A percentile compares a stretch with the other conserved stretches of the same genome.
phyloP scores from a whole-genome alignment of 2,113 vertebrate genomes.

The Calonectris borealis region DNA sequence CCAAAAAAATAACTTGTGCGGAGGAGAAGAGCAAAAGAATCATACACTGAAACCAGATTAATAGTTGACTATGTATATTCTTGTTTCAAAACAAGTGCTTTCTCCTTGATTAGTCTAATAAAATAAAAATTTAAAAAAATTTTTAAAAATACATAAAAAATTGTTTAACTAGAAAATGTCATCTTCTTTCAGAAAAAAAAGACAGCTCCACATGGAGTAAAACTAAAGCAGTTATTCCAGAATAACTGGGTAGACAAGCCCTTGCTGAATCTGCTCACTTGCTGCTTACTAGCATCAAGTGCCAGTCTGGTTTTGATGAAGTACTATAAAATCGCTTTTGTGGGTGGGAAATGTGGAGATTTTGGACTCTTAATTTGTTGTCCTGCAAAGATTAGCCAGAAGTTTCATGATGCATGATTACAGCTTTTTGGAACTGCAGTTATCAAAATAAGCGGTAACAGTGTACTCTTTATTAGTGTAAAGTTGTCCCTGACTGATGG shows the following conservation, averaged over 20 bases:
- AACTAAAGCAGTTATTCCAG: neutral
- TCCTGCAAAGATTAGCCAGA: neutral
- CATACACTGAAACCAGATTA: neutral
- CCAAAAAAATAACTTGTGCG: neutral
- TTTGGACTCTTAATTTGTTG: neutral
- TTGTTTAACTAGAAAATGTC: neutral
- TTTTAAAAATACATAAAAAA: neutral
- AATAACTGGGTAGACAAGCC: neutral
- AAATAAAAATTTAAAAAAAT: neutral
- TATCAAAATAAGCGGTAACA: rapidly evolving
- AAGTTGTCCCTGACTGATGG: neutral
- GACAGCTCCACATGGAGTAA: neutral
- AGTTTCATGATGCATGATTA: neutral
- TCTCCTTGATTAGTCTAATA: neutral
- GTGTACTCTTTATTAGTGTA: neutral
- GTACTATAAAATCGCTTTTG: neutral
- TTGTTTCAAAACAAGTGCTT: neutral
- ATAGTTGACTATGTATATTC: neutral
- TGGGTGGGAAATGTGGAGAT: neutral
- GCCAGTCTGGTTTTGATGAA: neutral
- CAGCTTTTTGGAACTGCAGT: neutral
- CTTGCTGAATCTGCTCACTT: neutral
- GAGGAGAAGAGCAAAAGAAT: neutral
- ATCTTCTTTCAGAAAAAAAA: neutral
- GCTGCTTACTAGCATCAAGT: neutral